Base-by-base conservation (phyloP, 2,888 invertebrate species). In the Agrotis ipsilon region DNA sequence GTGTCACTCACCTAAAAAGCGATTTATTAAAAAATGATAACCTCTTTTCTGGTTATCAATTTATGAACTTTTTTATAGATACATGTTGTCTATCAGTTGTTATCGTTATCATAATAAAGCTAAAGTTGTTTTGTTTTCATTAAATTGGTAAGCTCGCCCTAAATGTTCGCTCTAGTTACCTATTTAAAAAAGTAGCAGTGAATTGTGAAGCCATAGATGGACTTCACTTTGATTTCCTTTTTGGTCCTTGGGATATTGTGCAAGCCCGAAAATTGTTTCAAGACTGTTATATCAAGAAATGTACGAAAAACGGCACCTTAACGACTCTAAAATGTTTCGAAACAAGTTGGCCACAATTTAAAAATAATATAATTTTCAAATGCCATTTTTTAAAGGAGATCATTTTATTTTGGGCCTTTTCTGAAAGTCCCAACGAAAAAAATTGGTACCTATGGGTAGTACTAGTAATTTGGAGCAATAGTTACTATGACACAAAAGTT, bases 1-100 rank as follows among this genome's bases (percentile, higher is more conserved):
- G 55, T 52, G 49, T 60, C 52, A 73, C 11, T 63, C 43, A 45
- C 64, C 76, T 60, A 64, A 69, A 75, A 67, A 67, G 55, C 39
- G 57, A 64, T 72, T 78, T 72, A 78, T 78, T 58, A 61, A 79
- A 76, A 81, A 81, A 69, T 80, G 78, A 81, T 81, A 79, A 79
- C 78, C 82, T 61, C 48, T 78, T 71, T 79, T 58, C 57, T 72
- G 55, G 48, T 78, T 78, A 79, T 79, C 78, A 78, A 67, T 79
- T 81, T 81, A 79, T 78, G 72, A 81, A 79, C 63, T 81, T 80
- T 81, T 67, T 71, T 67, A 52, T 60, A 64, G 52, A 61, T 59
- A 62, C 21, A 52, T 39, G 18, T 13, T 59, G 62, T 72, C 45
- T 81, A 79, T 81, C 82, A 81, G 63, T 51, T 60, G 66, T 78